Conservation (phyloP, 2,113 vertebrate species). For the Meleagris gallopavo region DNA sequence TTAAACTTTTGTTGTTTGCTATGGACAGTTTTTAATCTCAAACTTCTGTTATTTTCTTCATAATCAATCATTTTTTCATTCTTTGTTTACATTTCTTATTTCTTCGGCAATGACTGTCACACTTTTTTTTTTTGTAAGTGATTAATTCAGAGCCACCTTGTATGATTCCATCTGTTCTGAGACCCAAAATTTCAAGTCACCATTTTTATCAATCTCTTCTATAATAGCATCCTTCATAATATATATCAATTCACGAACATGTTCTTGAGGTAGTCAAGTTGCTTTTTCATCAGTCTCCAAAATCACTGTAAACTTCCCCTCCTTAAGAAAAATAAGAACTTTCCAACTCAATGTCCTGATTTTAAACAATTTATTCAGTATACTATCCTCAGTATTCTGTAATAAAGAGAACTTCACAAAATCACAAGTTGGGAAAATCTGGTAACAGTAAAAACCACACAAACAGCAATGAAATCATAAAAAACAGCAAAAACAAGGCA, state of each 20-base stretch:
- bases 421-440: no score
- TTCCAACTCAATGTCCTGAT: neutral
- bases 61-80: neutral
- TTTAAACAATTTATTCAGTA: neutral
- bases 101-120: neutral
- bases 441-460: no score
- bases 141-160: neutral
- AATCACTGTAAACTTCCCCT: neutral
- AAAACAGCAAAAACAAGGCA: no score
- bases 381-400: no score
- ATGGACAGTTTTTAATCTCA: neutral
- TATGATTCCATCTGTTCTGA: no score
- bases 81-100: neutral
- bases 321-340: neutral
- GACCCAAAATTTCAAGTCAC: neutral
- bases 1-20: neutral
- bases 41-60: neutral
- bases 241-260: neutral
- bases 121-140: neutral
- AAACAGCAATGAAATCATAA: no score
- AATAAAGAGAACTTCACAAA: no score
- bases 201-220: neutral
- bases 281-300: neutral
- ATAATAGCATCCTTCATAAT: neutral
- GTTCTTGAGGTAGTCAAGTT: neutral